phyloP scores from a whole-genome alignment of 2,888 invertebrate genomes.

The Dysmachus trigonus region DNA sequence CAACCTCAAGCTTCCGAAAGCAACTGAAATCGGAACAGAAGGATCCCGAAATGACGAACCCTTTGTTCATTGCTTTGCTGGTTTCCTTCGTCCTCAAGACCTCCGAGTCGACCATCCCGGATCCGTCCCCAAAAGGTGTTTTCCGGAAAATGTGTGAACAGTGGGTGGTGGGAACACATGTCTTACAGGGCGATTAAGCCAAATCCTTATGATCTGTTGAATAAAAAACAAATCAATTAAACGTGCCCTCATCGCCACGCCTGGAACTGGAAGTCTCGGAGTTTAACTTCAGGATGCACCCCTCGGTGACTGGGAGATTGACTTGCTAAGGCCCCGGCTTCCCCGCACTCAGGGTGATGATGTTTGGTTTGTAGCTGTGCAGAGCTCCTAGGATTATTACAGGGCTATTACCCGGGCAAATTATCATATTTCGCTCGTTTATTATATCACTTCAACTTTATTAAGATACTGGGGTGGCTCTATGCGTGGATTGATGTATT shows the following conservation, averaged over 20 bases:
- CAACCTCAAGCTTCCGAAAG: constrained; percentile 24
- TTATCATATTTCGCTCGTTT: constrained; percentile 66
- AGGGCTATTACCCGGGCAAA: constrained; percentile 65
- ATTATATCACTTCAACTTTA: constrained; percentile 63
- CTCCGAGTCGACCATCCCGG: not conserved
- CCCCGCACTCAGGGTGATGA: not conserved
- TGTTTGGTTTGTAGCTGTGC: not conserved
- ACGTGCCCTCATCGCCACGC: constrained; percentile 49
- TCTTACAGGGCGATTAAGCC: constrained; percentile 53
- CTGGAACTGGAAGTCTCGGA: not conserved
- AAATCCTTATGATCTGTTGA: constrained; percentile 58
- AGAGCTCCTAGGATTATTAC: constrained; percentile 60
- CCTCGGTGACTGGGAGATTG: constrained; percentile 15
- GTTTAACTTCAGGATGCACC: constrained; percentile 35
- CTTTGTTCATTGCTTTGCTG: not conserved
- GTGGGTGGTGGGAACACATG: constrained; percentile 48
- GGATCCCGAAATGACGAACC: constrained; percentile 9
- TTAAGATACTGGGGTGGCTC: constrained; percentile 49
- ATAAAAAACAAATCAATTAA: constrained; percentile 65
- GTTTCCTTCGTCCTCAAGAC: not conserved
- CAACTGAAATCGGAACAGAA: constrained; percentile 26
- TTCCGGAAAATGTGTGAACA: constrained; percentile 6
- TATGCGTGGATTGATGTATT: constrained; percentile 28
- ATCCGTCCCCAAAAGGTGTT: constrained; percentile 51
- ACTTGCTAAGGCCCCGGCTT: not conserved